phyloP scores from a whole-genome alignment of 2,113 vertebrate genomes.

The Carassius auratus region DNA sequence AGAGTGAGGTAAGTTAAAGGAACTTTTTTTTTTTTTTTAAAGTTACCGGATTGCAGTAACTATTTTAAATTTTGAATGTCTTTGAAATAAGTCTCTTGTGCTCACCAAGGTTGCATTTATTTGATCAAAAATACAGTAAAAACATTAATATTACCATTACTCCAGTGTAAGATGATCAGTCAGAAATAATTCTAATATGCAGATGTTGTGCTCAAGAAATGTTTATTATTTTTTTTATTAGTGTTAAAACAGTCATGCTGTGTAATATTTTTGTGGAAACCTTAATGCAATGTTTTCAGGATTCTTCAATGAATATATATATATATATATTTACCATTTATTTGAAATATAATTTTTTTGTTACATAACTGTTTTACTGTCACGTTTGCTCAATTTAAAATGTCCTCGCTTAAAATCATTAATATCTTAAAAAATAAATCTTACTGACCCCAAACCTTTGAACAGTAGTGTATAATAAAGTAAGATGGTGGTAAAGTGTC shows the following conservation, averaged over 20 bases:
- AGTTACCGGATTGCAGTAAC: background rate
- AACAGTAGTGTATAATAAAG: background rate
- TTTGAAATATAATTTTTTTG: background rate
- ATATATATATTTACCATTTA: no score
- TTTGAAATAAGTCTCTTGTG: background rate
- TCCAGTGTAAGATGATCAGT: background rate
- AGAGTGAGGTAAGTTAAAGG: constrained; percentile 36
- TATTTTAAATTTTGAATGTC: background rate
- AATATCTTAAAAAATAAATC: background rate
- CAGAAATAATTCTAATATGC: background rate
- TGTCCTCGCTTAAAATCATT: background rate
- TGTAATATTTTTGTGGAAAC: background rate
- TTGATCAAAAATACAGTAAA: background rate
- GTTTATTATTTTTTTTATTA: background rate
- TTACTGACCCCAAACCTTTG: background rate
- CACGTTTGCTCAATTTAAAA: background rate
- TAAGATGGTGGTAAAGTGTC: background rate
- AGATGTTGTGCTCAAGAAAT: background rate
- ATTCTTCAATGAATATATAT: background rate
- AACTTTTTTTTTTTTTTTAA: background rate
- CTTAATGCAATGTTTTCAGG: background rate
- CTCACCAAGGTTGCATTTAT: background rate
- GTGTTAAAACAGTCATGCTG: background rate
- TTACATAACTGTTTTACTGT: background rate
- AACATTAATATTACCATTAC: background rate